Percentiles rank a stretch among this genome's conserved stretches.
Conservation (phyloP, 2,797 vertebrate genomes). For the Cuculus canorus region DNA sequence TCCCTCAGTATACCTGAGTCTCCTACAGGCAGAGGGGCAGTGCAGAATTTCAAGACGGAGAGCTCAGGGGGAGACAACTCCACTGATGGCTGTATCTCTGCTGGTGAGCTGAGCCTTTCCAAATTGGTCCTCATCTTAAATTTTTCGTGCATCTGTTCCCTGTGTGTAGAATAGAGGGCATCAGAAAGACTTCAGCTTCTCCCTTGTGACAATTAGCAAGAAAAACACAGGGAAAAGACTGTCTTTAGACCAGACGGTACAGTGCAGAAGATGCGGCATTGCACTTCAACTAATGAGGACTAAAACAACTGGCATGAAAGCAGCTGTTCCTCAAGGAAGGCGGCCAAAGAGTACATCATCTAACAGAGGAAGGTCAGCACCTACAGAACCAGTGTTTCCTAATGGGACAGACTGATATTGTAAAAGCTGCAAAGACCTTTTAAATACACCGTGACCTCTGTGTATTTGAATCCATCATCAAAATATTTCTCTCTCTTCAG, state of each 20-base stretch:
- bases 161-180: background rate
- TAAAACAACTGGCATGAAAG: background rate
- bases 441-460: background rate
- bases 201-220: background rate
- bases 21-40: background rate
- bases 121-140: background rate
- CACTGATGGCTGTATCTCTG: background rate
- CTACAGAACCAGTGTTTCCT: background rate
- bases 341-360: accelerated
- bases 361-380: accelerated
- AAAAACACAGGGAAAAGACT: background rate
- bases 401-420: background rate
- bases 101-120: background rate
- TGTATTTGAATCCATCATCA: background rate
- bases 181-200: background rate
- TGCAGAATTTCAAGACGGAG: background rate
- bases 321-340: background rate
- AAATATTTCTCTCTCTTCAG: background rate
- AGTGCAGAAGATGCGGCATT: background rate
- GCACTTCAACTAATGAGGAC: accelerated
- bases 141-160: background rate
- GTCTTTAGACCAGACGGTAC: background rate
- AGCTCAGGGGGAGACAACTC: background rate
- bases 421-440: background rate
- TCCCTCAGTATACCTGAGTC: background rate